Evolutionary conservation across 2,888 invertebrate genomes (phyloP).

Genomic region (Diachrysia chrysitis): DNA sequence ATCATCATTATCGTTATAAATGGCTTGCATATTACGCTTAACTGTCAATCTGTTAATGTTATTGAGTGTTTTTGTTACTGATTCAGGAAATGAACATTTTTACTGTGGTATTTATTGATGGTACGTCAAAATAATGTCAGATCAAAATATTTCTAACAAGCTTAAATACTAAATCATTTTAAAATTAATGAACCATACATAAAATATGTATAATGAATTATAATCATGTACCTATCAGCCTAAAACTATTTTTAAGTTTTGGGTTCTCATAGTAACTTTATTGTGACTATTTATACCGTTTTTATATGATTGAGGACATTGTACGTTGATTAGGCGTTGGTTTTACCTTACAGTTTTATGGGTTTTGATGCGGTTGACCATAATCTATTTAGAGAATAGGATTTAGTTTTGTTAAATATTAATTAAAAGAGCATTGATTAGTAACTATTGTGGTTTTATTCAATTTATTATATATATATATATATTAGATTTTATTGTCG

Average conservation of each 20-base stretch:
- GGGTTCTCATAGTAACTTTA: background rate
- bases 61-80: conserved; percentile 34
- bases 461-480: too few species aligned
- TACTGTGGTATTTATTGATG: background rate
- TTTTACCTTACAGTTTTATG: too few species aligned
- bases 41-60: conserved; percentile 42
- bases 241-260: background rate
- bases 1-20: conserved; percentile 38
- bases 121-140: background rate
- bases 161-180: background rate
- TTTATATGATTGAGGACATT: background rate
- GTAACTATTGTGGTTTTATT: background rate
- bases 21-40: conserved; percentile 32
- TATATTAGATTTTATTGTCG: too few species aligned
- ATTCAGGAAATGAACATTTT: conserved; percentile 41
- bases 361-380: too few species aligned
- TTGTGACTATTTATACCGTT: background rate
- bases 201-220: background rate
- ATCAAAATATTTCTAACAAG: background rate
- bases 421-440: background rate
- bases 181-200: background rate
- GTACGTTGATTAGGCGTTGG: too few species aligned
- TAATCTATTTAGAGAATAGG: too few species aligned
- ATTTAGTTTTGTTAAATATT: too few species aligned
- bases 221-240: background rate